Evolutionary conservation across 2,888 invertebrate genomes (phyloP), one percentile per base, ranked within the genome.

Genomic region (Balanococcus diminutus): DNA sequence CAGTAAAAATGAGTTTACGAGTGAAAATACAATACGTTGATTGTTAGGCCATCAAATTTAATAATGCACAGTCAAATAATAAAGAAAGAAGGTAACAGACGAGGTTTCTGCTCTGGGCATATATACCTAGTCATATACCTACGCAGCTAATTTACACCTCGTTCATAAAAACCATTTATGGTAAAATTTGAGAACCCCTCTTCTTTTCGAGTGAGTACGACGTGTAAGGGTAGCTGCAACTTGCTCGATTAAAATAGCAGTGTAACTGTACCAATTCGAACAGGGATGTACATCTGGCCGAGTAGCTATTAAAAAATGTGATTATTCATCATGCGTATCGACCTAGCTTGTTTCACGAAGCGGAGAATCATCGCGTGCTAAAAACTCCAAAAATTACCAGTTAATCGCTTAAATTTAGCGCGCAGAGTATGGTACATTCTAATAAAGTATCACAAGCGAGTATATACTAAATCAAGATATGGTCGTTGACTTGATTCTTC

Each of bases 301-400:
- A 36, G 56, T 56, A 56, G 36, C 67, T 67, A 67, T 67, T 84
- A 25, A 84, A 82, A 84, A 84, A 84, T 84, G 84, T 84, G 72
- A 67, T 67, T 39, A 84, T 84, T 84, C 67, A 39, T 28, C 25
- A 67, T 84, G 84, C 84, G 84, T 84, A 84, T 84, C 84, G 84
- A 84, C 84, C 84, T 84, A 84, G 67, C 84, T 84, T 84, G 84
- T 22, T 84, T 36, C 72, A 25, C 84, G 84, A 84, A 72, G 36
- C 84, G 84, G 32, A 72, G 72, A 84, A 72, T 84, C 67, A 84
- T 84, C 84, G 84, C 84, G 84, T 84, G 84, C 84, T 84, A 67
- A 84, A 84, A 84, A 72, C 72, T 72, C 67, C 67, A 84, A 72
- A 84, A 84, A 84, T 84, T 84, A 67, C 84, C 39, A 72, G 84